A percentile compares a stretch with the other conserved stretches of the same genome.
phyloP scores from a whole-genome alignment of 2,888 invertebrate species.

The Terebella lapidaria region DNA sequence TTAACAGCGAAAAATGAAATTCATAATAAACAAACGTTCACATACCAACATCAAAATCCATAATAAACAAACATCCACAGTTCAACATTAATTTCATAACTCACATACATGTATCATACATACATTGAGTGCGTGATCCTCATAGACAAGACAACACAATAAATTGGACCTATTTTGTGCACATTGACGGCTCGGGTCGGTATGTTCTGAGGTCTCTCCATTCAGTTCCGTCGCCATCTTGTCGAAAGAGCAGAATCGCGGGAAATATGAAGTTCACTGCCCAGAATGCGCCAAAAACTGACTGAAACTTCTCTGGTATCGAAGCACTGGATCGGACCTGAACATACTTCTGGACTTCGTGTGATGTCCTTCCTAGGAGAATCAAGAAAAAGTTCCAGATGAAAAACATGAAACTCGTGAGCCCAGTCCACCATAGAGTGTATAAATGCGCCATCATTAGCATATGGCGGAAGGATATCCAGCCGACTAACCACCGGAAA shows the following conservation, averaged over 20 bases:
- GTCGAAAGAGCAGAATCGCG: neutral
- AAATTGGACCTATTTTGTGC: no score
- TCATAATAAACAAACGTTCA: no score
- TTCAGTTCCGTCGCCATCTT: neutral
- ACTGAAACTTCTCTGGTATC: neutral
- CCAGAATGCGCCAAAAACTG: constrained; percentile 1
- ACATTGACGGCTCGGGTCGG: no score
- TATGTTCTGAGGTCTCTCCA: neutral
- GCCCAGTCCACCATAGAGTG: neutral
- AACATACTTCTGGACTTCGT: neutral
- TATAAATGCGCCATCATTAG: constrained; percentile 1
- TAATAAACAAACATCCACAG: no score
- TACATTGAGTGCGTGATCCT: no score
- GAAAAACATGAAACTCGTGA: neutral
- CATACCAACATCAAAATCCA: no score
- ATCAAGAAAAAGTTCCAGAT: neutral
- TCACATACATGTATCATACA: no score
- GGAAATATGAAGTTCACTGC: neutral
- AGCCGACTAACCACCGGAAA: neutral
- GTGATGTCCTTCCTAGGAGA: neutral
- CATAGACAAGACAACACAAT: no score
- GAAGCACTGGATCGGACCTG: neutral
- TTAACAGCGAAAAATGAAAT: no score
- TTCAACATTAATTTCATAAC: no score
- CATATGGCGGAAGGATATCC: neutral